Base-by-base conservation (phyloP, 2,113 vertebrate species). In the Castor canadensis region DNA sequence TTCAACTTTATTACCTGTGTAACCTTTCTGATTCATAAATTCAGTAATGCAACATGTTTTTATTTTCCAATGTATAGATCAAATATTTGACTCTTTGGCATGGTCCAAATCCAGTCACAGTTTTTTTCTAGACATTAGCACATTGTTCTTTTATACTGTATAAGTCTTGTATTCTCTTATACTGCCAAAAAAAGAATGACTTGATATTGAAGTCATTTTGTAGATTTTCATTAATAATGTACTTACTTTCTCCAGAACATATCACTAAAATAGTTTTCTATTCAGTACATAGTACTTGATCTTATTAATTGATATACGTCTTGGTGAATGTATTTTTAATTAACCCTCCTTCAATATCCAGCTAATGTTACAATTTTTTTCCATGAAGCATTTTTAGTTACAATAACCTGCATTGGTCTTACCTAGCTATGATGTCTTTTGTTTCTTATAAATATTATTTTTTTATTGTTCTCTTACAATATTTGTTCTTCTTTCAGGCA, bases 171-270 rank as follows among this genome's bases (percentile, higher is more conserved):
- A n/a, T n/a, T n/a, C n/a, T n/a, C 84, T 38, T 40, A 69, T 83
- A 12, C 56, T 56, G 79, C 35, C 20, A 84, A 73, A 72, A 40
- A 45, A 38, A 75, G 47, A 75, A 91, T 62, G 19, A 35, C 7
- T 43, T 89, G 22, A 77, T 77, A 1, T 52, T 85, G 45, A 89
- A 81, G 19, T 43, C 75, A 9, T 45, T 64, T 69, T 28, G 30
- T 38, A 80, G 73, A 30, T 73, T 92, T 52, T 45, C 91, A 85
- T 73, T 89, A 17, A 77, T 77, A 75, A 88, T 80, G 54, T 88
- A 9, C 80, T 56, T 71, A 71, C 13, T 4, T 47, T 24, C 22
- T 58, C 45, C 35, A 73, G 49, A 47, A 77, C 5, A 80, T 75
- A 67, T 69, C 5, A 82, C 45, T 82, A 86, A 73, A 75, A 47